These are phyloP conservation scores for Uloborus plumipes DNA, from an alignment of 2,888 invertebrate genomes.

Conservation along the genomic window DNA sequence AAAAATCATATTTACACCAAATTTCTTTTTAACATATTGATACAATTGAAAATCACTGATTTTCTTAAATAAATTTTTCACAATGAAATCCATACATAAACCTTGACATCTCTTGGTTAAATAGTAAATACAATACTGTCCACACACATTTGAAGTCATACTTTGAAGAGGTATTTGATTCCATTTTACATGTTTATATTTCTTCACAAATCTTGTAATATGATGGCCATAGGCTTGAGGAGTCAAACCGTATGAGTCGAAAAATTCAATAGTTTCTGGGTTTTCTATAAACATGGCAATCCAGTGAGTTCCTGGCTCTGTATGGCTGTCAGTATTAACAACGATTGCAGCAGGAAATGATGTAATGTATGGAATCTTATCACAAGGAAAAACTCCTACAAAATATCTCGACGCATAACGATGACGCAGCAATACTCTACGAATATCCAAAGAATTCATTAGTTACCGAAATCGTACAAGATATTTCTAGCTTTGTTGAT, in stretches of 20 bases:
- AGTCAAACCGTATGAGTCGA: conserved; percentile 38
- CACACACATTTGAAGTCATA: conserved; percentile 31
- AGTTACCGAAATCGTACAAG: conserved; percentile 24
- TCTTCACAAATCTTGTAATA: conserved; percentile 4
- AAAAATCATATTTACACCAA: conserved; percentile 2
- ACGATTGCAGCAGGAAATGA: conserved; percentile 15
- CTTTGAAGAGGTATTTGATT: conserved; percentile 5
- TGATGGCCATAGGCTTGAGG: conserved; percentile 20
- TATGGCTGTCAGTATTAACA: conserved; percentile 26
- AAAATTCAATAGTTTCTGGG: conserved; percentile 24
- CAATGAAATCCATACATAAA: neutral
- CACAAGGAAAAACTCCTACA: conserved; percentile 21
- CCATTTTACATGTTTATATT: neutral
- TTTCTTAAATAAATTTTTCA: neutral
- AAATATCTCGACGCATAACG: conserved; percentile 10
- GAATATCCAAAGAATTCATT: conserved; percentile 36
- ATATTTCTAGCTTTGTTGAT: conserved; percentile 10
- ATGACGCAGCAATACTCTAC: conserved; percentile 6
- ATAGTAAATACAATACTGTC: conserved; percentile 29
- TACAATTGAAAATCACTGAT: conserved; percentile 10
- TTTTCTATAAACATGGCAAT: conserved; percentile 25
- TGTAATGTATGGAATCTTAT: conserved; percentile 11
- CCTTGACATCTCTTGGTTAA: conserved; percentile 16
- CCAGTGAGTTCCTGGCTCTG: conserved; percentile 36
- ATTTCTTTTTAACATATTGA: conserved; percentile 3